These are phyloP conservation scores for Athene cunicularia DNA, from an alignment of 2,113 vertebrate species.

Conservation along the genomic window DNA sequence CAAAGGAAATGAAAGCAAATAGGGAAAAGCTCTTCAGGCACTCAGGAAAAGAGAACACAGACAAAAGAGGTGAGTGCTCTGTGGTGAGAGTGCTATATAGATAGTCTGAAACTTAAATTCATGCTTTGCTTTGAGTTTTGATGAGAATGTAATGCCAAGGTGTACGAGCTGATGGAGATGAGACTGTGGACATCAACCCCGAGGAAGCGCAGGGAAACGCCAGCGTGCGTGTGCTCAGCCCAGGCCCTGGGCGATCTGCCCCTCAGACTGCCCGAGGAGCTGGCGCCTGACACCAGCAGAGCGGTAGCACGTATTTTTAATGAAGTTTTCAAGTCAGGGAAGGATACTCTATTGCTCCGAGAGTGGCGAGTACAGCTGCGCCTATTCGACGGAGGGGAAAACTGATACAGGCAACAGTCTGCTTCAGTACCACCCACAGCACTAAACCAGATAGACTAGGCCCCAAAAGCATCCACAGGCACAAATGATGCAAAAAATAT, in stretches of 20 bases:
- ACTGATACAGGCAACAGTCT: neutral
- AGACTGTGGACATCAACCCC: neutral
- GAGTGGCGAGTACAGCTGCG: accelerated
- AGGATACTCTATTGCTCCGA: neutral
- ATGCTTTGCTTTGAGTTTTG: neutral
- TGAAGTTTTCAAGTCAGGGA: neutral
- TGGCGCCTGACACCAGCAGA: neutral
- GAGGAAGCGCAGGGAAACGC: neutral
- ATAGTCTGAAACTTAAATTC: neutral
- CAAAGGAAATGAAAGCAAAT: neutral
- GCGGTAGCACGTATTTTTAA: neutral
- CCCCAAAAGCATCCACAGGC: neutral
- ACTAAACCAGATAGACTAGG: neutral
- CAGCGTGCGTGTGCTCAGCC: accelerated
- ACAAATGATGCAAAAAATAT: accelerated
- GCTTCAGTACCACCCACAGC: neutral
- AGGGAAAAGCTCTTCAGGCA: neutral
- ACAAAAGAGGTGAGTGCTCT: neutral
- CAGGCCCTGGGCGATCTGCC: neutral
- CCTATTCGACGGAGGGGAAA: neutral
- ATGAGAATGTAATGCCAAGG: neutral
- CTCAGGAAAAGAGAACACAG: neutral
- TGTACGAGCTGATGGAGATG: neutral
- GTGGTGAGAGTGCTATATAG: neutral
- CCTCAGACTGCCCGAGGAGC: neutral